Evolutionary conservation across 2,113 vertebrate genomes (phyloP), one percentile per base, ranked within the genome.

Genomic region (Pygoscelis antarcticus): DNA sequence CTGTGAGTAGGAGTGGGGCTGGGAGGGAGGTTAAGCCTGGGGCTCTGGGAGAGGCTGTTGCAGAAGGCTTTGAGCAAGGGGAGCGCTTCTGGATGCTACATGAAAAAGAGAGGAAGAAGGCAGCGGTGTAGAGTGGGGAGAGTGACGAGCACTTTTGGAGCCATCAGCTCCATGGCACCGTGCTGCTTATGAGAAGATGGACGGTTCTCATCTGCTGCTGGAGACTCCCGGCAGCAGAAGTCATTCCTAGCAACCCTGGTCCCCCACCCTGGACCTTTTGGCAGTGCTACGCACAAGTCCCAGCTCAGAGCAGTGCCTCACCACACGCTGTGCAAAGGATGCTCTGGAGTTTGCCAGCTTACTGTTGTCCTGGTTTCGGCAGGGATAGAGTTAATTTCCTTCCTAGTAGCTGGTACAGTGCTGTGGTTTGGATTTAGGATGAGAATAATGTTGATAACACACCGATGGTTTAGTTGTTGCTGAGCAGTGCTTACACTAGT

Each of bases 111-210:
- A 61, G 65, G 36, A 40, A 12, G 38, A 19, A 9, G 8, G 40
- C 15, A 10, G 54, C 3, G 8, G 7, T 3, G 8, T 34, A 22
- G n/a, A 29, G 14, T 1, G 16, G 8, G 23, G 16, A 80, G 30
- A 44, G 34, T 9, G 26, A 16, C 3, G 12, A 29, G 11, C 42
- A 1, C 26, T 42, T 3, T 0, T 20, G 49, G 44, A 65, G 54
- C 15, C 8, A 7, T 52, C 49, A 25, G 30, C 52, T 46, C 3
- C 2, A 4, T 18, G 27, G 38, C 16, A 27, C 13, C 0, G 0
- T 44, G 47, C 23, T 82, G 46, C 42, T 36, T 32, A 8, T 1
- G 10, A 69, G 49, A 42, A 54, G 29, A 32, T 19, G 58, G 77
- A 13, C 2, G 3, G 16, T 34, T 44, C 51, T 46, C 12, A 0